Percentiles rank a stretch among this genome's conserved stretches.
Evolutionary conservation across 2,888 invertebrate genomes (phyloP).

Genomic region (Lottia gigantea): DNA sequence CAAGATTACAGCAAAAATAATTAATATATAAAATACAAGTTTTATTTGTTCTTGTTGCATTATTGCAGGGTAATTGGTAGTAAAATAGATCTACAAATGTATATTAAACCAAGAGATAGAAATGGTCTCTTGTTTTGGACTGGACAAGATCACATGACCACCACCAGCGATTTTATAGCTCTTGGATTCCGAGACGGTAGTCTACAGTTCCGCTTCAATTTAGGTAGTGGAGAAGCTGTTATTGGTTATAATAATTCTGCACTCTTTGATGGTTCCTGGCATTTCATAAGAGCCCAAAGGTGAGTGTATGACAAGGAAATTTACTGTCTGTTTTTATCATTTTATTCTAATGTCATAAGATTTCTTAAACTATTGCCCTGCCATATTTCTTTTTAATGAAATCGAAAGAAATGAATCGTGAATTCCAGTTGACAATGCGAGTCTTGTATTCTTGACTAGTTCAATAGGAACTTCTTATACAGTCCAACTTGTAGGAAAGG

Average conservation of each 20-base stretch:
- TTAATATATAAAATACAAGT: no score
- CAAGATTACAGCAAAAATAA: no score
- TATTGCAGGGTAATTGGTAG: slow-evolving; percentile 79
- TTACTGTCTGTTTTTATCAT: no score
- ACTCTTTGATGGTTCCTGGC: slow-evolving; percentile 91
- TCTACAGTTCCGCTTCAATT: slow-evolving; percentile 81
- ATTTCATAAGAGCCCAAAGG: slow-evolving; percentile 81
- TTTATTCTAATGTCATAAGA: no score
- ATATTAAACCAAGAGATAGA: slow-evolving; percentile 80
- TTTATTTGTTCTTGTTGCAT: not conserved
- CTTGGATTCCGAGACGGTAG: slow-evolving; percentile 85
- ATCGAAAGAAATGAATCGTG: no score
- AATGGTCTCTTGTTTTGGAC: slow-evolving; percentile 88
- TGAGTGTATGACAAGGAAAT: slow-evolving; percentile 60
- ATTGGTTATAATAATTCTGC: slow-evolving; percentile 86
- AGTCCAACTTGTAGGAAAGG: no score
- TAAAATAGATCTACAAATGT: slow-evolving; percentile 87
- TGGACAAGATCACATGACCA: slow-evolving; percentile 75
- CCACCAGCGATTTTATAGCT: slow-evolving; percentile 81
- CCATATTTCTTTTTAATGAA: no score
- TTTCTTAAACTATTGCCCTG: no score
- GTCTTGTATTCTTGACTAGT: no score
- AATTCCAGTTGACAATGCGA: no score
- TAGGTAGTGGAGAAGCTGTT: slow-evolving; percentile 87
- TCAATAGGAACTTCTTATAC: no score